Percentiles rank a stretch among this genome's conserved stretches.
Conservation (phyloP, 2,797 vertebrate genomes). For the Eurystomus glaucurus region DNA sequence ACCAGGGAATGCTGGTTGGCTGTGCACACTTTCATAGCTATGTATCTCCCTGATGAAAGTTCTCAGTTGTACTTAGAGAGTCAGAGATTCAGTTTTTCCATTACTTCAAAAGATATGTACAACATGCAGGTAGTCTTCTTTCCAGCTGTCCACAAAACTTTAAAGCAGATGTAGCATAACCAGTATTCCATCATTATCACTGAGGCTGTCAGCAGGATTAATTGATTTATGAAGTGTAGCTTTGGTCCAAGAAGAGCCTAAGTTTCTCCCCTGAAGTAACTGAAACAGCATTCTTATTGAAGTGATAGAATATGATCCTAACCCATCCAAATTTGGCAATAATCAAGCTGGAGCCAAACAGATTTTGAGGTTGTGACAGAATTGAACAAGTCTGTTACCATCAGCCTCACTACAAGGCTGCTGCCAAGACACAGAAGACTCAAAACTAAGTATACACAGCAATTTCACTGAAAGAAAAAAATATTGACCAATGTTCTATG, state of each 20-base stretch:
- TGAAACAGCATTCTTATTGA: constrained; percentile 29
- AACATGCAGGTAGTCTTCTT: neutral
- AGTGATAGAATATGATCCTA: constrained; percentile 17
- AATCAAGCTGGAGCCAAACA: constrained; percentile 3
- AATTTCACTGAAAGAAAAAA: constrained; percentile 19
- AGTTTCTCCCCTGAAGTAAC: neutral
- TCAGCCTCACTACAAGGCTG: constrained; percentile 15
- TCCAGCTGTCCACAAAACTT: neutral
- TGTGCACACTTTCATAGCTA: neutral
- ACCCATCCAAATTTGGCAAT: constrained; percentile 11
- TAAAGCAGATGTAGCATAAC: neutral
- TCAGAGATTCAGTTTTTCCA: neutral
- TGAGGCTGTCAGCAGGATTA: neutral
- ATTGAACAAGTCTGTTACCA: constrained; percentile 18
- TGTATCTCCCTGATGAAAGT: neutral
- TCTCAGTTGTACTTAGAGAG: neutral
- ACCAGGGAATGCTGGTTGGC: neutral
- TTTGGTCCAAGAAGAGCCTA: neutral
- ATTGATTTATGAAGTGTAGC: neutral
- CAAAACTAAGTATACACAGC: constrained; percentile 10
- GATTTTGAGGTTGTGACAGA: constrained; percentile 18
- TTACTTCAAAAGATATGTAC: neutral
- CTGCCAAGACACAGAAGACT: constrained; percentile 44
- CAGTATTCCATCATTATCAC: neutral
- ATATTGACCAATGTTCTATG: neutral